Evolutionary conservation across 2,888 invertebrate genomes (phyloP).

Genomic region (Drosophila rellima): DNA sequence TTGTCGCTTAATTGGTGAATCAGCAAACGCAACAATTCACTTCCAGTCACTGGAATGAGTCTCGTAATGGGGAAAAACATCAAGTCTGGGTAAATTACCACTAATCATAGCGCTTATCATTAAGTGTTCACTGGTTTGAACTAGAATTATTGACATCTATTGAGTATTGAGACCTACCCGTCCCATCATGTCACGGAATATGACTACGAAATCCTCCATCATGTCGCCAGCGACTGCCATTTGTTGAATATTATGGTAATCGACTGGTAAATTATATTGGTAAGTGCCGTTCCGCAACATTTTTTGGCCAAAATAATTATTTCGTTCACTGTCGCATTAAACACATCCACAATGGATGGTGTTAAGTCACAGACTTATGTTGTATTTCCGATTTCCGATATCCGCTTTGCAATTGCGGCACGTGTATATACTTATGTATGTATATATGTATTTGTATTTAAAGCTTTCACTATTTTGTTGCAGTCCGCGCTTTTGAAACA

Average conservation of each 20-base stretch:
- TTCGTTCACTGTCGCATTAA: neutral
- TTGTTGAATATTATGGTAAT: conserved; percentile 87
- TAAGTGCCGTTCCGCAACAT: conserved; percentile 82
- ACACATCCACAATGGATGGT: conserved; percentile 13
- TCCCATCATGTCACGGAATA: conserved; percentile 90
- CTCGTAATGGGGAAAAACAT: conserved; percentile 16
- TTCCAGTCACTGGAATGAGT: conserved; percentile 8
- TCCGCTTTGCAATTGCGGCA: conserved; percentile 37
- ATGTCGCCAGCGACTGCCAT: conserved; percentile 89
- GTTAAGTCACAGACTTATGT: conserved; percentile 32
- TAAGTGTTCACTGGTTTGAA: neutral
- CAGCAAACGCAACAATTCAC: conserved; percentile 15
- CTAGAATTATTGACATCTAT: neutral
- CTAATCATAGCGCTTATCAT: neutral
- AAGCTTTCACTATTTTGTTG: conserved; percentile 53
- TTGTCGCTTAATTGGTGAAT: conserved; percentile 27
- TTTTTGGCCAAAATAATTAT: conserved; percentile 32
- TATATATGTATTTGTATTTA: conserved; percentile 4
- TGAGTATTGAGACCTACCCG: conserved; percentile 87
- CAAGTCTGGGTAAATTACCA: neutral
- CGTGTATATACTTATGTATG: conserved; percentile 1
- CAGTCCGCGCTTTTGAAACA: conserved; percentile 38
- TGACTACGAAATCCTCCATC: conserved; percentile 90
- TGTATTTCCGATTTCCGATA: conserved; percentile 19
- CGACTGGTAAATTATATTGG: conserved; percentile 88